Evolutionary conservation across 1,140 invertebrate species (phyloP).

Genomic region (Propsilocerus akamusi): DNA sequence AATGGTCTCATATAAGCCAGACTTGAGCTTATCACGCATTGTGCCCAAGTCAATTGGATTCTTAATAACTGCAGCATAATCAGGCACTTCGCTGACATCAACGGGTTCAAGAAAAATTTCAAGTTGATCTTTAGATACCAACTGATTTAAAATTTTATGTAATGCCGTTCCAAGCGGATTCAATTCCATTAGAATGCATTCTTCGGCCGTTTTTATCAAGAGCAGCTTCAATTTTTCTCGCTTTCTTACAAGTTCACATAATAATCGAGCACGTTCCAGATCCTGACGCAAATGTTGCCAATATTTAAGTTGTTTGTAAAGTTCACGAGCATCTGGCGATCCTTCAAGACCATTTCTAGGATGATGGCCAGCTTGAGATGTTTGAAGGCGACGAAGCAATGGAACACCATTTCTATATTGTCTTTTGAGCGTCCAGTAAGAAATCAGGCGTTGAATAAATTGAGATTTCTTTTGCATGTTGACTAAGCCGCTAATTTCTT

Average conservation of each 20-base stretch:
- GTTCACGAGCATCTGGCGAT: slow-evolving; percentile 41
- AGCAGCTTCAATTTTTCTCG: slow-evolving; percentile 88
- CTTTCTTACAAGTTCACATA: slow-evolving; percentile 89
- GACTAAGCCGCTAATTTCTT: slow-evolving; percentile 61
- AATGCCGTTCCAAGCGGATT: slow-evolving; percentile 66
- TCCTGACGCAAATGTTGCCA: slow-evolving; percentile 91
- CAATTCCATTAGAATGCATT: slow-evolving; percentile 60
- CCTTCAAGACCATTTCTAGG: slow-evolving; percentile 17
- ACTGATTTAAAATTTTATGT: slow-evolving; percentile 48
- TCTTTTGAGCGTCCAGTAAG: slow-evolving; percentile 91
- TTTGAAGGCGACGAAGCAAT: slow-evolving; percentile 68
- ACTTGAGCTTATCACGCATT: slow-evolving; percentile 64
- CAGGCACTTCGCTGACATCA: slow-evolving; percentile 73
- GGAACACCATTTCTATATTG: slow-evolving; percentile 93
- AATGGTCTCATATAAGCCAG: slow-evolving; percentile 56
- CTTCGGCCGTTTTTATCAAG: slow-evolving; percentile 60
- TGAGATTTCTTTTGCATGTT: slow-evolving; percentile 55
- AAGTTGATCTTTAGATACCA: slow-evolving; percentile 61
- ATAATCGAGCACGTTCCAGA: slow-evolving; percentile 75
- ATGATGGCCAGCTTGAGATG: slow-evolving; percentile 32
- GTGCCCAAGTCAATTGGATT: slow-evolving; percentile 93
- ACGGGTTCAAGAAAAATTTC: slow-evolving; percentile 90
- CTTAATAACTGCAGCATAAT: slow-evolving; percentile 82
- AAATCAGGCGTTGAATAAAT: slow-evolving; percentile 73
- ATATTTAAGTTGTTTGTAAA: slow-evolving; percentile 79